Conservation (phyloP, 2,888 invertebrate genomes). For the Argyra leucocephala region DNA sequence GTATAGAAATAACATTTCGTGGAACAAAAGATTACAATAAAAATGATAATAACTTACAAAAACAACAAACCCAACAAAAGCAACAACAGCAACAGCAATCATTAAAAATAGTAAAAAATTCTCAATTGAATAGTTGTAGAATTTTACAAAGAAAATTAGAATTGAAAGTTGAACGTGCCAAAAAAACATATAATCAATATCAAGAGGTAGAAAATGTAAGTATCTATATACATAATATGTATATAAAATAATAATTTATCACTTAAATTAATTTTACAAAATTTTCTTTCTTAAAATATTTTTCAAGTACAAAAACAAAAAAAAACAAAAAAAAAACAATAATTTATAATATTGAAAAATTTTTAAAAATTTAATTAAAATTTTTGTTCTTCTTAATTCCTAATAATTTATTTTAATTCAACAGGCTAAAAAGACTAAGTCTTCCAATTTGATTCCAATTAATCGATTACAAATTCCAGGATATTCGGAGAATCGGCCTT, state of each 20-base stretch:
- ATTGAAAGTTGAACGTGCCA: slow-evolving; percentile 43
- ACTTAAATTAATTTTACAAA: not conserved
- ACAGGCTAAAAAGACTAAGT: slow-evolving; percentile 38
- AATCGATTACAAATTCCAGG: slow-evolving; percentile 41
- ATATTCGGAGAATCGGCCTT: slow-evolving; percentile 37
- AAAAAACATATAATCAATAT: slow-evolving; percentile 39
- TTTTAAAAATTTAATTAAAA: no score
- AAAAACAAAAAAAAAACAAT: no score
- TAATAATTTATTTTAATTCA: slow-evolving; percentile 14
- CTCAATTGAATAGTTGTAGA: slow-evolving; percentile 41
- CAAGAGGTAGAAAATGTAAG: slow-evolving; percentile 29
- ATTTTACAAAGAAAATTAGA: slow-evolving; percentile 42
- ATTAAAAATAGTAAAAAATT: slow-evolving; percentile 19
- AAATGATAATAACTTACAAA: slow-evolving; percentile 16
- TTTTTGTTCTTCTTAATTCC: slow-evolving; percentile 9
- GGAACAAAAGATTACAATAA: slow-evolving; percentile 24
- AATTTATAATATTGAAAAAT: no score
- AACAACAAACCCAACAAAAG: slow-evolving; percentile 21
- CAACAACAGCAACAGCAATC: slow-evolving; percentile 12
- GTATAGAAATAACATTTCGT: slow-evolving; percentile 36
- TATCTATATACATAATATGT: slow-evolving; percentile 13
- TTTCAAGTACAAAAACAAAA: no score
- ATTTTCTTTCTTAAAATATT: no score
- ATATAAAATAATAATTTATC: no score
- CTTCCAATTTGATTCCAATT: slow-evolving; percentile 41